Evolutionary conservation across 2,888 invertebrate genomes (phyloP).

Genomic region (Margaritifera margaritifera): DNA sequence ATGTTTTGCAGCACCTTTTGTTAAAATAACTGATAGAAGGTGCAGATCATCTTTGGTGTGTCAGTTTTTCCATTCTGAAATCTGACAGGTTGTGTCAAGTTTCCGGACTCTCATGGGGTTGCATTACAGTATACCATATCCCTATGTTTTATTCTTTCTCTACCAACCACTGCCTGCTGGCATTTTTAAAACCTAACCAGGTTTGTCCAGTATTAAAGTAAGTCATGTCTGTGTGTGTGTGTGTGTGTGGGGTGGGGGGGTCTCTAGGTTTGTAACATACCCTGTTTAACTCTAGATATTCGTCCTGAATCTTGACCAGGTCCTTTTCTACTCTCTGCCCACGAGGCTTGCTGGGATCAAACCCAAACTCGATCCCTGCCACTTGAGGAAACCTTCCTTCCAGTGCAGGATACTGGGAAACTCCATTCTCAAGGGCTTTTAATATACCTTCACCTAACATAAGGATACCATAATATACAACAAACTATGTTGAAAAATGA

Average conservation of each 20-base stretch:
- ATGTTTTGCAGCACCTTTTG: too few relatives aligned
- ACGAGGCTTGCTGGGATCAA: constrained; percentile 77
- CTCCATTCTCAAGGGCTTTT: constrained; percentile 86
- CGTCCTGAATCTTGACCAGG: constrained; percentile 88
- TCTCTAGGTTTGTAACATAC: constrained; percentile 40
- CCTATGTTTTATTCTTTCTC: too few relatives aligned
- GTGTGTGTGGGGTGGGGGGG: neutral
- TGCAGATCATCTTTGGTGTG: too few relatives aligned
- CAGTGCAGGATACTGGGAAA: constrained; percentile 87
- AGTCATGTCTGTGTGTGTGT: neutral
- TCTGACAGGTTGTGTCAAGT: too few relatives aligned
- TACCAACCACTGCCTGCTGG: too few relatives aligned
- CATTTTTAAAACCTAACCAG: too few relatives aligned
- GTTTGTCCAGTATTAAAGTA: too few relatives aligned
- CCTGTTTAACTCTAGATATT: constrained; percentile 81
- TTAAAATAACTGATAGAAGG: too few relatives aligned
- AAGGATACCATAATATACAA: neutral
- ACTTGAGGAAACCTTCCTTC: constrained; percentile 93
- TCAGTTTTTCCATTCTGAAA: too few relatives aligned
- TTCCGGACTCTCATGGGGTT: too few relatives aligned
- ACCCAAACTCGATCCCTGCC: constrained; percentile 76
- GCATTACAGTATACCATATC: too few relatives aligned
- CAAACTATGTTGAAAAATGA: too few relatives aligned
- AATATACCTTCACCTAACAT: constrained; percentile 79
- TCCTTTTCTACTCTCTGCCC: constrained; percentile 82